These are phyloP conservation scores for Agonopterix subpropinquella DNA, from an alignment of 2,888 invertebrate species.

Conservation along the genomic window DNA sequence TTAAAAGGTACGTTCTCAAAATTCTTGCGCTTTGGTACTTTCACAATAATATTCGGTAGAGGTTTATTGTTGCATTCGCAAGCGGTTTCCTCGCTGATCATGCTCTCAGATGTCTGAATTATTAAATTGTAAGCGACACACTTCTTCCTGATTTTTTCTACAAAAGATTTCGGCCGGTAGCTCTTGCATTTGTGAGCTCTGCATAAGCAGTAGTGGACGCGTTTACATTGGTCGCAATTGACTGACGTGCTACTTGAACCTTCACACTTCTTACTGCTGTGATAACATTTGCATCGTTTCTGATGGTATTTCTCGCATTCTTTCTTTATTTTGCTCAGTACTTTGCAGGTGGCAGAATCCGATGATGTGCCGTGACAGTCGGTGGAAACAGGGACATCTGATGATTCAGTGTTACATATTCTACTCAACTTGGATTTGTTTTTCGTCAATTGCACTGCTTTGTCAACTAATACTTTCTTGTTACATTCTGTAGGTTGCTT, in stretches of 20 bases:
- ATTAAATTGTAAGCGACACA: conserved; percentile 64
- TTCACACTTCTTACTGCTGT: conserved; percentile 37
- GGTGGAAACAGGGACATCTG: conserved; percentile 43
- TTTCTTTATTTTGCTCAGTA: conserved; percentile 55
- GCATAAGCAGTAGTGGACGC: conserved; percentile 46
- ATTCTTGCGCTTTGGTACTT: conserved; percentile 46
- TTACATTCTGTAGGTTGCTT: background rate
- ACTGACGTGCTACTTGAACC: conserved; percentile 52
- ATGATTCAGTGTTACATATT: conserved; percentile 32
- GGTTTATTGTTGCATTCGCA: conserved; percentile 27
- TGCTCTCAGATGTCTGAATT: conserved; percentile 62
- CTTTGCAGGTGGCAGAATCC: conserved; percentile 54
- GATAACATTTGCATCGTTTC: conserved; percentile 40
- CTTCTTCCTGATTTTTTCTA: conserved; percentile 48
- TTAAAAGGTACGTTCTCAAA: conserved; percentile 32
- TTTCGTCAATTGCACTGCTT: conserved; percentile 35
- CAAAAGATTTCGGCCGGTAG: conserved; percentile 29
- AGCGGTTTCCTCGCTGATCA: conserved; percentile 46
- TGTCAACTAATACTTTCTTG: conserved; percentile 30
- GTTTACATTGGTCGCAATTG: conserved; percentile 52
- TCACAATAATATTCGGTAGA: conserved; percentile 55
- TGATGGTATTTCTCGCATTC: conserved; percentile 64
- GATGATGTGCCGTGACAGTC: conserved; percentile 51
- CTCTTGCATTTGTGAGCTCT: conserved; percentile 47
- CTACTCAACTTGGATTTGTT: conserved; percentile 28